These are phyloP conservation scores for Buathra laborator DNA, from an alignment of 2,888 invertebrate species.

Conservation along the genomic window DNA sequence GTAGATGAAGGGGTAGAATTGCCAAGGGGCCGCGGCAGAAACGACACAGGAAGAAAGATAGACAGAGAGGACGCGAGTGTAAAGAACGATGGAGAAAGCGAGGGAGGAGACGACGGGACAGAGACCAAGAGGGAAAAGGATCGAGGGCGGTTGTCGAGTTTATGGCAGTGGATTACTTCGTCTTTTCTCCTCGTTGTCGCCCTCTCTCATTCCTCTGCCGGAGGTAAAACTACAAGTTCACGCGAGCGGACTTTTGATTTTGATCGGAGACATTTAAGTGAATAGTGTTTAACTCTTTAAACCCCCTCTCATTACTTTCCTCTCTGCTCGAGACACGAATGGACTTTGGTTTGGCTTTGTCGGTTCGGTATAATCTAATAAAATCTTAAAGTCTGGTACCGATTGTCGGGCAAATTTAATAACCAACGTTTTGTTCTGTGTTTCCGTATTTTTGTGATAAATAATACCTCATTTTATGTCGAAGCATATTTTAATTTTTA, in stretches of 20 bases:
- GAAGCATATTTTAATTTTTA: no score
- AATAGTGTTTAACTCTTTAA: constrained; percentile 22
- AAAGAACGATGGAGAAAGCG: background rate
- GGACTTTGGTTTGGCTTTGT: background rate
- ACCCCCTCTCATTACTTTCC: background rate
- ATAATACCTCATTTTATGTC: no score
- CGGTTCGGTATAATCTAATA: background rate
- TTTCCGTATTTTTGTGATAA: no score
- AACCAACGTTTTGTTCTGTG: no score
- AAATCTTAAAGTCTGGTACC: background rate
- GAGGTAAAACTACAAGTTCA: constrained; percentile 33
- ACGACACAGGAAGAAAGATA: constrained; percentile 32
- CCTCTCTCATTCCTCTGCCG: background rate
- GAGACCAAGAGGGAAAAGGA: constrained; percentile 31
- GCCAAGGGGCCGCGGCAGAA: constrained; percentile 46
- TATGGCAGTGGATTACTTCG: constrained; percentile 61
- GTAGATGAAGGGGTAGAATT: constrained; percentile 61
- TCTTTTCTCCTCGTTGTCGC: constrained; percentile 52
- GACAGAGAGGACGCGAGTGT: background rate
- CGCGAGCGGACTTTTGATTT: constrained; percentile 57
- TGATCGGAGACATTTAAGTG: constrained; percentile 35
- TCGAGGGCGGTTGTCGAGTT: constrained; percentile 66
- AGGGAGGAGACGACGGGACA: background rate
- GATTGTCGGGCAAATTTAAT: background rate
- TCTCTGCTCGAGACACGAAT: background rate